phyloP scores from a whole-genome alignment of 2,888 invertebrate genomes.

The Augiades crinisus region DNA sequence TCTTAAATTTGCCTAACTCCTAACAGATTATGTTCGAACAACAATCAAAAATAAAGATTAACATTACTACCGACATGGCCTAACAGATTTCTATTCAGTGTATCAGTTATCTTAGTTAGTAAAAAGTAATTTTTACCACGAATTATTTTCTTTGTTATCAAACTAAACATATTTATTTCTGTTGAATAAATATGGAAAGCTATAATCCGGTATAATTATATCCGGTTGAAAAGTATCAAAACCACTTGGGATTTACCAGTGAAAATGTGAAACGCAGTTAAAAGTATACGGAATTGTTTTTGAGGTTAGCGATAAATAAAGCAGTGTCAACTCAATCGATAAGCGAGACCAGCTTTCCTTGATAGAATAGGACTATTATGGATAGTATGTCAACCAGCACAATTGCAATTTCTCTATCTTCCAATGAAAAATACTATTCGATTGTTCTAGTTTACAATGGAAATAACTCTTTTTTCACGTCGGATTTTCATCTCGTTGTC shows the following conservation, averaged over 20 bases:
- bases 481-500: conserved; percentile 8
- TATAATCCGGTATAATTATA: no score
- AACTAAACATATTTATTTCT: no score
- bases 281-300: conserved; percentile 1
- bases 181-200: no score
- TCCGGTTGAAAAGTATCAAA: conserved; percentile 3
- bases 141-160: no score
- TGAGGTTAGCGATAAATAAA: conserved; percentile 6
- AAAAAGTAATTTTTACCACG: no score
- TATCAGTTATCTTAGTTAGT: no score
- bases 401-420: conserved; percentile 34
- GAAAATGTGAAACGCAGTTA: conserved; percentile 7
- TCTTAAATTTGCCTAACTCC: no score
- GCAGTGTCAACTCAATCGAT: conserved; percentile 1
- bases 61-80: no score
- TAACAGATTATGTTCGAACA: no score
- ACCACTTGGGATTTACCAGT: conserved; percentile 7
- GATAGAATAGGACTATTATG: conserved; percentile 18
- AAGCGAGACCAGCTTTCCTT: conserved; percentile 19
- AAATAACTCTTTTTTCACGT: conserved; percentile 32
- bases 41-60: no score
- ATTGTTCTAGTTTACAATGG: conserved; percentile 46
- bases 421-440: conserved; percentile 34
- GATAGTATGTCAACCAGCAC: conserved; percentile 31
- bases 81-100: no score